Evolutionary conservation across 2,113 vertebrate genomes (phyloP), one percentile per base, ranked within the genome.

Genomic region (Chrysemys picta): DNA sequence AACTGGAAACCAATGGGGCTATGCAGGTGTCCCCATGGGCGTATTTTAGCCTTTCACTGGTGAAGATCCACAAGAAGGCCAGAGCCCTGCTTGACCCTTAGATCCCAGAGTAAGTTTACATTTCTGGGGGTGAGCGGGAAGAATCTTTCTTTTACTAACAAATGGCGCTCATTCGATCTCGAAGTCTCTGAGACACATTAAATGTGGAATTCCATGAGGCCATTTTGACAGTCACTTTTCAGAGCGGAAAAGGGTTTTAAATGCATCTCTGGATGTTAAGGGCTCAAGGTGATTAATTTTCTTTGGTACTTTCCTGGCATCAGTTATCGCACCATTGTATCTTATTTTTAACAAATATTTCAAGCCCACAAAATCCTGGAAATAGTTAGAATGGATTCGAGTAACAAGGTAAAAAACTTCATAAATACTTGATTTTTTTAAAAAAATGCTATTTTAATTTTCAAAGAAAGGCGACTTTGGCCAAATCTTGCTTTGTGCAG

Each of bases 391-490:
- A 31, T 0, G 79, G 92, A 92, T 96, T 94, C 92, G 31, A 19
- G 92, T 90, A 88, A 92, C 94, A 94, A 94, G 79, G 93, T 90
- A 89, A 94, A 94, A 85, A 87, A 93, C 95, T 95, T 84, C 84
- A 25, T 84, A 95, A 96, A 91, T 21, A 83, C 86, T 91, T 47
- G 25, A 14, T 56, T 82, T 78, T 90, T 78, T 65, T 80, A 22
- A 1, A 83, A 84, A 62, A 88, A 82, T 76, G 49, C 82, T 94
- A 56, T 91, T 97, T 96, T 89, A 91, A 72, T 94, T 95, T 95
- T n/a, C 89, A 95, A 94, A 94, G 96, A 80, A 90, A 83, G 86
- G 86, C 92, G 85, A 13, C 1, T 0, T 87, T 89, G 93, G 95
- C 97, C 95, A 97, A 90, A 75, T 25, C 94, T 89, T 14, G 22